Evolutionary conservation across 2,113 vertebrate species (phyloP), one percentile per base, ranked within the genome.

Genomic region (Mohoua ochrocephala): DNA sequence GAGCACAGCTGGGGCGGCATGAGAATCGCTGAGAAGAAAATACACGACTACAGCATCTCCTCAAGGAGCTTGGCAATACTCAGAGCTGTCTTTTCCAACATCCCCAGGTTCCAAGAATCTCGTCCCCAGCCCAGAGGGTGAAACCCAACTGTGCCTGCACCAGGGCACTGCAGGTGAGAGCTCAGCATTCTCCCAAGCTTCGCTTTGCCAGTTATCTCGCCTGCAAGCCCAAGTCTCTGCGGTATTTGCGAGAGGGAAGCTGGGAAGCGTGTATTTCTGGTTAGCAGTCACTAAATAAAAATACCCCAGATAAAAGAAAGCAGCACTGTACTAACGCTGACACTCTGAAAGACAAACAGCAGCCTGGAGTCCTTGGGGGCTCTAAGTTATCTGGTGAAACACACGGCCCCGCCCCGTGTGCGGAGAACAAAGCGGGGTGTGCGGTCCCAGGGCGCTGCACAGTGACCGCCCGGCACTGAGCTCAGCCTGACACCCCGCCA

Each of bases 401-500:
- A 83, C 64, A 50, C 3, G 2, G 3, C 88, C 45, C 85, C 92
- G 87, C 90, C 90, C 84, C 1, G 2, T 0, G 0, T 3, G 27
- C 61, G 0, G 5, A 91, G 91, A 90, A 63, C 35, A 63, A n/a
- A 91, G 90, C 1, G 0, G 75, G 89, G 35, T 26, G 0, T 0
- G 0, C 6, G 9, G 57, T 68, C 75, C 35, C 1, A 1, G 57
- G 13, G 23, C 2, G 39, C 57, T 14, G 33, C 2, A 2, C 0
- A 1, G 84, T 20, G 77, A 69, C 69, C 1, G 44, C 84, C 68
- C 24, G 0, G 57, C 2, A 0, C 41, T 94, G 95, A 96, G 95
- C 84, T 96, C 95, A 95, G 78, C 78, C 75, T 13, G 0, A 67
- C 75, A 6, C 5, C 54, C 8, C 0, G 85, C 92, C 95, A 96